Base-by-base conservation (phyloP, 2,888 invertebrate genomes). In the Mesochorus sp. region DNA sequence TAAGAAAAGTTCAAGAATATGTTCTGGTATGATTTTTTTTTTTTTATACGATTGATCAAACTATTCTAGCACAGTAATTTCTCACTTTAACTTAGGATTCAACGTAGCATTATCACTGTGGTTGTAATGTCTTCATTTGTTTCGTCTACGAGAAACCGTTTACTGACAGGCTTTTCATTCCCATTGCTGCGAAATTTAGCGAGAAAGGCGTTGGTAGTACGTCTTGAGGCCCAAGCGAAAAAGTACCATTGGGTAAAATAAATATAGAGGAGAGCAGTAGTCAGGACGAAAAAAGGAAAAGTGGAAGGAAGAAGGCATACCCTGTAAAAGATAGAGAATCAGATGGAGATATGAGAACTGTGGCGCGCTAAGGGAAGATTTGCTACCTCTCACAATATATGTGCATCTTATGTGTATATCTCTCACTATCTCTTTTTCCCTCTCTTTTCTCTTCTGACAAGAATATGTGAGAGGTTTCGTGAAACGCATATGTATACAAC, bases 251-350 rank as follows among this genome's bases (percentile, higher is more conserved):
- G 64, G 19, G 0, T 17, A 49, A 66, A 39, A 39, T 14, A 61
- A 57, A 51, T 1, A 34, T 26, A 31, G 28, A 64, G 28, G 53
- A 3, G 14, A 12, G 47, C 8, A 10, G 12, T 39, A 39, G 12
- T 4, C 10, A 44, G 12, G 42, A 17, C 10, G 3, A 17, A 26
- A 8, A 28, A 53, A 21, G 42, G 28, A 28, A 26, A 28, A 64
- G 37, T 39, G 37, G 26, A 42, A 21, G 28, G 39, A 37, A 26
- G 24, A 47, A 21, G 44, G 44, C 61, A 70, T 37, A 51, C 55
- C 21, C 55, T 51, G 62, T 59, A 71, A 74, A 74, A 80, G 70
- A 80, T 74, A 61, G 62, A 61, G 66, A 76, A 79, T 64, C 51
- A 47, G 72, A 72, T 64, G 74, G 55, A 71, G 68, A 49, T 68